Base-by-base conservation (phyloP, 1,140 invertebrate species). In the Coelopa frigida region DNA sequence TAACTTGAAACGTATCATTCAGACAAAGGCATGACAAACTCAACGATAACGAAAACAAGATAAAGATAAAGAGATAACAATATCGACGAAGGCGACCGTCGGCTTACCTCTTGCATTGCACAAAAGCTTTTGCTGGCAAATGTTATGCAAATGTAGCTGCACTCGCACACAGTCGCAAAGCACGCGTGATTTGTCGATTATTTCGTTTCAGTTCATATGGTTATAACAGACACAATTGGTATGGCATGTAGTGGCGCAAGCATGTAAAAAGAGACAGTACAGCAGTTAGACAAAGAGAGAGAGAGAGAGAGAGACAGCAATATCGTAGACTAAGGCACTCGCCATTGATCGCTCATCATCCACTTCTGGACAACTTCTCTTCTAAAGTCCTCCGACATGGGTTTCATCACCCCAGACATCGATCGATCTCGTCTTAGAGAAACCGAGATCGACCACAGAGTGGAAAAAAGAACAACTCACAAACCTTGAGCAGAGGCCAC, bases 71-170 rank as follows among this genome's bases (percentile, higher is more conserved):
- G n/a, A n/a, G n/a, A n/a, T n/a, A 42, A 7, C 7, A 29, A 29
- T 29, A 29, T 29, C 7, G 7, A 29, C 7, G 7, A 29, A 7
- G 27, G 27, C 27, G 27, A n/a, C 27, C 27, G 27, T 18, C 15
- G 27, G 57, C 62, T 65, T 65, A 65, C 62, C 62, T 65, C 59
- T 59, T 57, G 65, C 65, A 65, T 65, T 60, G 56, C 65, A 65
- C 52, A 65, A 62, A 51, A 65, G 53, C 51, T 65, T 62, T 65
- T 65, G 61, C 56, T 65, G 62, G 55, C 62, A 65, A 54, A 60
- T 57, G 59, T 60, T 58, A 57, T 65, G 54, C 61, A 65, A 62
- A 54, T 62, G 53, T 57, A 65, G 65, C 62, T 65, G 59, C 51
- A 40, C 50, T 51, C n/a, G 24, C 23, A 17, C 24, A 35, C 17